Base-by-base conservation (phyloP, 2,888 invertebrate genomes). In the Meta bourneti region DNA sequence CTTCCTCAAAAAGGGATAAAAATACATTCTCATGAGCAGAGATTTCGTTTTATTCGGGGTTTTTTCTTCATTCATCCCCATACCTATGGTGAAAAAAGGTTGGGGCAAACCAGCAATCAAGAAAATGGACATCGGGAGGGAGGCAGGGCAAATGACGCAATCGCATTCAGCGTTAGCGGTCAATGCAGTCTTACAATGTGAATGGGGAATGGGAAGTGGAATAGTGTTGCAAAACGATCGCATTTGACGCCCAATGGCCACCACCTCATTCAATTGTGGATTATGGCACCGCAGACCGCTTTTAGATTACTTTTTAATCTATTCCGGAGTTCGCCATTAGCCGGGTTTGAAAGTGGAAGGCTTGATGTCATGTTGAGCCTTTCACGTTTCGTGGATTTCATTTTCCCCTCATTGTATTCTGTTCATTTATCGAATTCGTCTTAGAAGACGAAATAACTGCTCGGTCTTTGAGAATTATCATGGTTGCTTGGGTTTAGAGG, bases 31-130 rank as follows among this genome's bases (percentile, higher is more conserved):
- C 51, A 49, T 78, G 72, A 49, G 51, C 78, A 7, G 51, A 19
- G 49, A 84, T 84, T 84, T 87, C 80, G 20, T 80, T 77, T 52
- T 52, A 49, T 51, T 34, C 69, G 34, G 34, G 34, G 34, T 34
- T 34, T 34, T 78, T 75, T 48, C 61, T 11, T 48, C 19, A 5
- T 20, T n/a, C 19, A n/a, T 81, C 79, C n/a, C 34, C 34, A 19
- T 74, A 19, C 13, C 34, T 20, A 48, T 78, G 34, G 20, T 48
- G 71, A 77, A 87, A 78, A 78, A 70, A 9, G 61, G 52, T 74
- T 74, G 19, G 34, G 61, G 72, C 51, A 71, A 87, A 84, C 79
- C 79, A 16, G 90, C 80, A 90, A 79, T 90, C 72, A 79, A 79
- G 84, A 83, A 84, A 90, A 90, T 74, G 84, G 84, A 79, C 75